Evolutionary conservation across 2,113 vertebrate species (phyloP).

Genomic region (Puffinus mauretanicus): DNA sequence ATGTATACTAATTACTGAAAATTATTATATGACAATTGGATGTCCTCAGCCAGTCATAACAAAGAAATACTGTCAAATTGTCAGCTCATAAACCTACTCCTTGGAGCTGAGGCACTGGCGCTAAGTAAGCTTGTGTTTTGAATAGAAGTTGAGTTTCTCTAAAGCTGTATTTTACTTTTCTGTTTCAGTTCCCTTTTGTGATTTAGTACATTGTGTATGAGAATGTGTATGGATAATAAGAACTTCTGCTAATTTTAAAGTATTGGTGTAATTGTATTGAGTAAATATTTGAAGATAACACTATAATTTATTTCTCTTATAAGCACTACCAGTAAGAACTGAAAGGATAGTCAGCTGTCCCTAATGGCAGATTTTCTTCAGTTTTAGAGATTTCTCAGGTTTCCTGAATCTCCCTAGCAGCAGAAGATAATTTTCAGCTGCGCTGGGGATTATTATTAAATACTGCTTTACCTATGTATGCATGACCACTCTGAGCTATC

Average conservation of each 20-base stretch:
- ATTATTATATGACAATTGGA: slow-evolving; percentile 64
- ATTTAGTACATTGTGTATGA: neutral
- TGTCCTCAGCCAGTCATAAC: slow-evolving; percentile 48
- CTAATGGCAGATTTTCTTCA: neutral
- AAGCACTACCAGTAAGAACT: neutral
- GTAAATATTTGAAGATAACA: neutral
- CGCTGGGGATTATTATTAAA: neutral
- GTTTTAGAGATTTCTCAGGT: neutral
- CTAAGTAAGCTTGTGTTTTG: slow-evolving; percentile 26
- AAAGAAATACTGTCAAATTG: slow-evolving; percentile 60
- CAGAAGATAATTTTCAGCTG: neutral
- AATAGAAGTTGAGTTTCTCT: neutral
- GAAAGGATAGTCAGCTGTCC: neutral
- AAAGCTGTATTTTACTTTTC: neutral
- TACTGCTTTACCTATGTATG: neutral
- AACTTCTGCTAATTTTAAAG: neutral
- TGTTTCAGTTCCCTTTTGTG: neutral
- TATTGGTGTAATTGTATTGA: neutral
- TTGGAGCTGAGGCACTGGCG: neutral
- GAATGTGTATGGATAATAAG: neutral
- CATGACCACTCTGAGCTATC: neutral
- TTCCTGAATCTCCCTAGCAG: neutral
- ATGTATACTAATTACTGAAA: slow-evolving; percentile 66
- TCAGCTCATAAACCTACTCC: slow-evolving; percentile 42
- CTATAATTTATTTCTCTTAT: neutral